phyloP scores from a whole-genome alignment of 2,113 vertebrate species.

The human (Homo sapiens) region GRCh38 chr2:147487501-147488000 shows the following conservation, averaged over 20 bases:
- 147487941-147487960: constrained; percentile 69
- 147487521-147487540: background rate
- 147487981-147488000: constrained; percentile 68
- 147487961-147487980: constrained; percentile 68
- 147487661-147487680: constrained; percentile 8
- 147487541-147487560: background rate
- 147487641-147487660: constrained; percentile 8
- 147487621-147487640: background rate
- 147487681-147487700: background rate
- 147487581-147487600: background rate
- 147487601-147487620: background rate
- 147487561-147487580: constrained; percentile 5
- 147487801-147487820: constrained; percentile 70
- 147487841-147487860: background rate
- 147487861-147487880: constrained; percentile 60
- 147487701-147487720: constrained; percentile 47
- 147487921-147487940: constrained; percentile 78
- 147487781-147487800: constrained; percentile 54
- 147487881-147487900: constrained; percentile 70
- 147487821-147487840: constrained; percentile 70
- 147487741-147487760: background rate
- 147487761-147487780: constrained; percentile 48
- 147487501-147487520: constrained; percentile 45
- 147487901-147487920: constrained; percentile 73
- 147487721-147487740: constrained; percentile 23